phyloP scores from a whole-genome alignment of 1,140 invertebrate species.

The Bemisia tabaci region DNA sequence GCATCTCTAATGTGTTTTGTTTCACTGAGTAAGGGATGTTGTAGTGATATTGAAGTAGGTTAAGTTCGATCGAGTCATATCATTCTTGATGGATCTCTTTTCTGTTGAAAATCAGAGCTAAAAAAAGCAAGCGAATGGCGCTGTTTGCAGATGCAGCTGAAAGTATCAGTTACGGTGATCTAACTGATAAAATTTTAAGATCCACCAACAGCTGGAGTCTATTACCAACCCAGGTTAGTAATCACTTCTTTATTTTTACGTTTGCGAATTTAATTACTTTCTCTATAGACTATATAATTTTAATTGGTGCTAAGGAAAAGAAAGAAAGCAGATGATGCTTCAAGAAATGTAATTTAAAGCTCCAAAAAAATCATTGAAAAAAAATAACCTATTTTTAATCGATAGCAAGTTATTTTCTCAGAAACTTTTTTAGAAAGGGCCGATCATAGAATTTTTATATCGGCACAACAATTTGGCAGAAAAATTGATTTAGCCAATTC shows the following conservation, averaged over 20 bases:
- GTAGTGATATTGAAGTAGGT: no score
- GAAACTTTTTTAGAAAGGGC: no score
- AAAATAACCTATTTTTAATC: conserved; percentile 7
- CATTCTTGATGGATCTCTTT: conserved; percentile 13
- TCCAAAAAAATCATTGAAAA: conserved; percentile 12
- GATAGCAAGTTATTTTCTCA: not conserved
- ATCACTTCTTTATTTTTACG: no score
- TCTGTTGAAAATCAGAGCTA: conserved; percentile 29
- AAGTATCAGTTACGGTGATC: conserved; percentile 70
- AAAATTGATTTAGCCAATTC: no score
- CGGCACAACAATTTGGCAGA: no score
- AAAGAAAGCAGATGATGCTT: no score
- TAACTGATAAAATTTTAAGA: conserved; percentile 70
- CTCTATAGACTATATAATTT: no score
- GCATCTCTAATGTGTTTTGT: not conserved
- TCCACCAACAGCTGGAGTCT: conserved; percentile 68
- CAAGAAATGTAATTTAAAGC: not conserved
- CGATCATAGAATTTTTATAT: no score
- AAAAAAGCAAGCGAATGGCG: conserved; percentile 44
- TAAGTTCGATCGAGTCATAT: no score
- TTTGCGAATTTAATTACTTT: no score
- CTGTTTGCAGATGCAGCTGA: conserved; percentile 66
- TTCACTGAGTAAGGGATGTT: no score
- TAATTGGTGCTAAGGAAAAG: no score
- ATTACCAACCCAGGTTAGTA: conserved; percentile 66